Evolutionary conservation across 2,888 invertebrate genomes (phyloP).

Genomic region (Acleris laterana): DNA sequence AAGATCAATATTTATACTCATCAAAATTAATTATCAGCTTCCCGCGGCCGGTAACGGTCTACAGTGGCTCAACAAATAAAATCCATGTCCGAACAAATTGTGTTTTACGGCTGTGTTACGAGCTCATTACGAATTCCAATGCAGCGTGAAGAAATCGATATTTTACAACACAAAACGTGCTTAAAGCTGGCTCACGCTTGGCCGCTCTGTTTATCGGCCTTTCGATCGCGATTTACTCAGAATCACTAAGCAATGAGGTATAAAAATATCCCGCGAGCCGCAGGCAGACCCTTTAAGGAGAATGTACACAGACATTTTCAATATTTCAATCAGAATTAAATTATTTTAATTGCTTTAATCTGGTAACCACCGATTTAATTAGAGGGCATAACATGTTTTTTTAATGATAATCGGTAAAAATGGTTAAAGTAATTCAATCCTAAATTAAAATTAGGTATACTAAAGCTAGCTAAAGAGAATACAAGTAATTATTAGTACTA

Average conservation of each 20-base stretch:
- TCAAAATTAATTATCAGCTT: no score
- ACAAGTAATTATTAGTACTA: no score
- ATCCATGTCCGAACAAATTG: slow-evolving; percentile 1
- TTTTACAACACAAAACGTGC: slow-evolving; percentile 32
- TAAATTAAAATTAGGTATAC: no score
- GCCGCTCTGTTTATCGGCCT: slow-evolving; percentile 27
- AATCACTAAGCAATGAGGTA: slow-evolving; percentile 34
- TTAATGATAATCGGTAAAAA: no score
- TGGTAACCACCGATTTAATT: no score
- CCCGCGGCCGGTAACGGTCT: no score
- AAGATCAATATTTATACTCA: no score
- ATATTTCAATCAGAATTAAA: not conserved
- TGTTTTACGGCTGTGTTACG: slow-evolving; percentile 11
- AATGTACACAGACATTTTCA: not conserved
- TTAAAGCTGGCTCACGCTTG: slow-evolving; percentile 23
- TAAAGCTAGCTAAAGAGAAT: no score
- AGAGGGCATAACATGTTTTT: no score
- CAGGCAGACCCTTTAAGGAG: slow-evolving; percentile 18
- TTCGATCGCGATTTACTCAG: slow-evolving; percentile 27
- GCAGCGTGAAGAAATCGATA: slow-evolving; percentile 31
- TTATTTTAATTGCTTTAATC: no score
- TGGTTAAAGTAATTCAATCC: no score
- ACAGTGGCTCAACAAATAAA: not conserved
- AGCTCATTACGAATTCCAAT: slow-evolving; percentile 24
- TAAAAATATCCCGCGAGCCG: slow-evolving; percentile 25